Conservation (phyloP, 2,888 invertebrate genomes). For the Leucophora obtusa region DNA sequence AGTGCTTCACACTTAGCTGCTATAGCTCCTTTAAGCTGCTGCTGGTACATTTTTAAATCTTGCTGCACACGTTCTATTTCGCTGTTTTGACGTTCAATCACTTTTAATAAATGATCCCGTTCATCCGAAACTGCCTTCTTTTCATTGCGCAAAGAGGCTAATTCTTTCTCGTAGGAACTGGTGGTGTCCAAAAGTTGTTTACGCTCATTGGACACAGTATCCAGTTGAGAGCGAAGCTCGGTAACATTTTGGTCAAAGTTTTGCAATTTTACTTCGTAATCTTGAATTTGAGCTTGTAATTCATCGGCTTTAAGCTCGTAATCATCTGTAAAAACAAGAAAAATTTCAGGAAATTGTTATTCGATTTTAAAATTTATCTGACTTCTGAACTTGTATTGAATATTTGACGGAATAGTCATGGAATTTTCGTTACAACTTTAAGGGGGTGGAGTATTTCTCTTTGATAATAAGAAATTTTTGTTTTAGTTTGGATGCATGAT, state of each 20-base stretch:
- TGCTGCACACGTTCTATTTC: constrained; percentile 86
- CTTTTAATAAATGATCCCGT: constrained; percentile 85
- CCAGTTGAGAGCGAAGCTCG: constrained; percentile 84
- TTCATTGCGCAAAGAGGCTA: constrained; percentile 83
- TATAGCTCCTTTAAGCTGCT: constrained; percentile 87
- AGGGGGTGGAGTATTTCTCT: too few relatives aligned
- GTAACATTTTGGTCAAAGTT: constrained; percentile 82
- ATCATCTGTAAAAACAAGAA: constrained; percentile 65
- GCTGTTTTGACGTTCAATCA: constrained; percentile 85
- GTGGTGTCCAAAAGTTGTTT: constrained; percentile 83
- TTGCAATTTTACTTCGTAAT: constrained; percentile 82
- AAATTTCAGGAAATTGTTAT: too few relatives aligned
- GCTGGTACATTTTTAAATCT: constrained; percentile 84
- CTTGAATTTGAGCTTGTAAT: constrained; percentile 82
- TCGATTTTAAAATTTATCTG: too few relatives aligned
- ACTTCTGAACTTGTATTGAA: too few relatives aligned
- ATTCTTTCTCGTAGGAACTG: constrained; percentile 83
- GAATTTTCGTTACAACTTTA: too few relatives aligned
- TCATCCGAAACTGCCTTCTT: constrained; percentile 86
- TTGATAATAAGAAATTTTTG: too few relatives aligned
- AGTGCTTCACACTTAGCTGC: constrained; percentile 91
- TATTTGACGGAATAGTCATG: too few relatives aligned
- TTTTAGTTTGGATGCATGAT: too few relatives aligned
- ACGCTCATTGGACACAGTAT: constrained; percentile 82
- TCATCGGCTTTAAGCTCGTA: constrained; percentile 77